Percentiles rank a stretch among this genome's conserved stretches.
Evolutionary conservation across 1,140 invertebrate genomes (phyloP).

Genomic region (Camponotus pennsylvanicus): DNA sequence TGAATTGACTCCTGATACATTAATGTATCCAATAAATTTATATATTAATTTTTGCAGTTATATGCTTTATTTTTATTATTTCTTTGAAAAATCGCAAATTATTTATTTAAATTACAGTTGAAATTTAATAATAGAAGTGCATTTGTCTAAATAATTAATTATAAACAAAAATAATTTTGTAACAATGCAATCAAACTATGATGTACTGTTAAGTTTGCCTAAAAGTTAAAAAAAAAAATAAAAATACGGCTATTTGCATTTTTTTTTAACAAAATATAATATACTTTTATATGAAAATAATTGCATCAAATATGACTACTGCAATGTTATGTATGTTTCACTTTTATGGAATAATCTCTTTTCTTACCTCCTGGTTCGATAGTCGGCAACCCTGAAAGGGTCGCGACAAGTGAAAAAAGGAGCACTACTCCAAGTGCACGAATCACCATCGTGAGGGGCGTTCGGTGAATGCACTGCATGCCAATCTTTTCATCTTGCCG

Average conservation of each 20-base stretch:
- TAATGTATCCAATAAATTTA: not conserved
- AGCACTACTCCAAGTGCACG: slow-evolving; percentile 67
- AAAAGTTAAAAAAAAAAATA: too few species aligned
- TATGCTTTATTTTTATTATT: not conserved
- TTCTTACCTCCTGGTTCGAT: slow-evolving; percentile 10
- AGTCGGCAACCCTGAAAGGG: slow-evolving; percentile 66
- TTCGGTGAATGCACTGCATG: slow-evolving; percentile 69
- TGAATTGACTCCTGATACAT: not conserved
- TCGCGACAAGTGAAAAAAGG: slow-evolving; percentile 59
- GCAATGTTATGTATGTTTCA: not conserved
- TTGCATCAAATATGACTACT: not conserved
- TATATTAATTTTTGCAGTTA: not conserved
- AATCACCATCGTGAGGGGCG: slow-evolving; percentile 53
- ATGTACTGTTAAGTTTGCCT: too few species aligned
- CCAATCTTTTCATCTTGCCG: slow-evolving; percentile 76
- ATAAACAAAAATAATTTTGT: too few species aligned
- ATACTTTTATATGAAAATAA: not conserved
- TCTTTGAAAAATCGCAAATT: not conserved
- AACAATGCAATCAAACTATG: too few species aligned
- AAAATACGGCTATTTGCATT: too few species aligned
- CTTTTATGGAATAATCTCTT: slow-evolving; percentile 2
- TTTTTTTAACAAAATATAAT: not conserved
- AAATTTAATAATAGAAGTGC: not conserved
- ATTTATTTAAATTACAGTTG: not conserved
- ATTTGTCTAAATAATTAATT: not conserved